Evolutionary conservation across 2,797 vertebrate species (phyloP), one percentile per base, ranked within the genome.

Genomic region (Euthynnus affinis): DNA sequence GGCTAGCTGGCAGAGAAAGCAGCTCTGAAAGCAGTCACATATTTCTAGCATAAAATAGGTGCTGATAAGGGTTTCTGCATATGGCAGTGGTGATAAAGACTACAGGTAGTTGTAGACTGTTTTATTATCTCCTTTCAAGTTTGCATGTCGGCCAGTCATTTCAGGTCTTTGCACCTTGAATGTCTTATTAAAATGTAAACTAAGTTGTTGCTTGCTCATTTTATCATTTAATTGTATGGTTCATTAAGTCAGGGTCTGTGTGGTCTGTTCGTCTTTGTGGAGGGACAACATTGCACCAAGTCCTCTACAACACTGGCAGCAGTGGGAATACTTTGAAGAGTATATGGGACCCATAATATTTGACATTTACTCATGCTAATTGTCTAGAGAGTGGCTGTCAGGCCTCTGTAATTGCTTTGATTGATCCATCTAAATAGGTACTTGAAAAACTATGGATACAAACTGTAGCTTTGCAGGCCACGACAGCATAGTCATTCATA

Each of bases 361-460:
- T 91, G 82, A 76, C 80, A 80, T 83, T 93, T 80, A 79, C 66
- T 74, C 81, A 67, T 76, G 56, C 74, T 87, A 90, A 91, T 94
- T 90, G 91, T 87, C 78, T 82, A 48, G 81, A 87, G 81, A 76
- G 82, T 55, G 66, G 22, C 78, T 89, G 86, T 91, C 81, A 80
- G 78, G 73, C 56, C 62, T 84, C 46, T 82, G 13, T 92, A 91
- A 89, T 91, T 92, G 82, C 85, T 88, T 79, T 89, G 83, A 93
- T 87, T 91, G 88, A 91, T 89, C 70, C 78, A 81, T 92, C 74
- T 79, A 71, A 91, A 90, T 80, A 90, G 56, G 65, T 58, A 29
- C 79, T 89, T 89, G 65, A 89, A 87, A 83, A 63, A 75, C 76
- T 57, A 57, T 62, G 70, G 71, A 78, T 87, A 62, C 63, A 80